These are phyloP conservation scores for Brachyalestes nurse DNA, from an alignment of 2,797 vertebrate genomes.

Conservation along the genomic window DNA sequence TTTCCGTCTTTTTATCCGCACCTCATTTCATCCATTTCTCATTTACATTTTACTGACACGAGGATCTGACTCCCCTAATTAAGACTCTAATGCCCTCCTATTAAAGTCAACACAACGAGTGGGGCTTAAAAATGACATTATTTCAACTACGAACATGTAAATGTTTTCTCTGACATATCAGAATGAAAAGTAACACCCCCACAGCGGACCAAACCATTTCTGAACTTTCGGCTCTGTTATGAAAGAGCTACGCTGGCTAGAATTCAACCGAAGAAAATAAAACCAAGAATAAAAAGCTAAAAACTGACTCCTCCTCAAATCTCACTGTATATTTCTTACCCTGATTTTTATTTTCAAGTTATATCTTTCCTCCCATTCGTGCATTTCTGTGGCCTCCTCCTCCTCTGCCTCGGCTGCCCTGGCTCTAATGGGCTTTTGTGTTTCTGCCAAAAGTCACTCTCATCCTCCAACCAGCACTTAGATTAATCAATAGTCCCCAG, in stretches of 20 bases:
- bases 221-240: neutral
- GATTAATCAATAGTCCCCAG: conserved; percentile 73
- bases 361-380: too few relatives aligned
- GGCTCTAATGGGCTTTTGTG: conserved; percentile 69
- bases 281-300: too few relatives aligned
- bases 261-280: neutral
- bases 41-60: too few relatives aligned
- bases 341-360: neutral
- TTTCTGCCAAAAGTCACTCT: conserved; percentile 76
- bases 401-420: conserved; percentile 37
- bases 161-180: too few relatives aligned
- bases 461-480: conserved; percentile 72
- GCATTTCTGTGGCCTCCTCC: conserved; percentile 17
- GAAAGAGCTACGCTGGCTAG: neutral
- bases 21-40: too few relatives aligned
- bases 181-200: neutral
- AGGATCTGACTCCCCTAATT: too few relatives aligned
- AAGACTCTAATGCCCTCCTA: too few relatives aligned
- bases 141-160: too few relatives aligned
- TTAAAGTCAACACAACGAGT: too few relatives aligned
- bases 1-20: too few relatives aligned
- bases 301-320: neutral
- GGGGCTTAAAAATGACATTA: too few relatives aligned
- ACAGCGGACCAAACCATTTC: neutral
- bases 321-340: neutral